Conservation (phyloP, 2,888 invertebrate species). For the Tetrapedia diversipes region DNA sequence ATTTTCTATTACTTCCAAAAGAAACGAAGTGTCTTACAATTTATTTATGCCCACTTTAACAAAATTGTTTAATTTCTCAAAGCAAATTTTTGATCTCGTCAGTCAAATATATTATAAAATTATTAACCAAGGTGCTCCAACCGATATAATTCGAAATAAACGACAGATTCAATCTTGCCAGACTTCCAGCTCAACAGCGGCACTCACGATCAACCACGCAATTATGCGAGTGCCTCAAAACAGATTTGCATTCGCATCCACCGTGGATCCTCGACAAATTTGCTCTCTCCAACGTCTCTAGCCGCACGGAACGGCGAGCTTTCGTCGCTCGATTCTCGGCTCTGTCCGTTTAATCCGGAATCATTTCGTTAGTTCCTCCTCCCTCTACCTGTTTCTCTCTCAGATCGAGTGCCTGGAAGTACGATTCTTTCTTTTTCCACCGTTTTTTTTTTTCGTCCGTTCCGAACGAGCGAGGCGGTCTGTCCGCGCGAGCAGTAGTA, state of each 20-base stretch:
- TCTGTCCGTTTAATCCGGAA: constrained; percentile 5
- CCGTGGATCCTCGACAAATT: neutral
- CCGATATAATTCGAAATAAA: neutral
- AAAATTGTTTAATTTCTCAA: too few relatives aligned
- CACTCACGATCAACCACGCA: neutral
- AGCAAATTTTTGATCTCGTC: too few relatives aligned
- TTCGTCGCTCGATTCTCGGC: neutral
- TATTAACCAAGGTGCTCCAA: too few relatives aligned
- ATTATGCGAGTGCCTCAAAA: constrained; percentile 12
- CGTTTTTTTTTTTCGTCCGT: neutral
- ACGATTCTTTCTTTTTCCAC: too few relatives aligned
- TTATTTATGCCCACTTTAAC: too few relatives aligned
- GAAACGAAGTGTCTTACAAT: too few relatives aligned
- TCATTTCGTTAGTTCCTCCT: constrained; percentile 2
- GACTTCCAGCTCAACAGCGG: neutral
- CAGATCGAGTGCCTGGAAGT: neutral
- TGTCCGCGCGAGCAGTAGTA: neutral
- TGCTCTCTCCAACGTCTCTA: neutral
- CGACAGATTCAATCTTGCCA: neutral
- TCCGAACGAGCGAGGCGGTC: neutral
- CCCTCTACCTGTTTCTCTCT: neutral
- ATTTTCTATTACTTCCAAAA: too few relatives aligned
- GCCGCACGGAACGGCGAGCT: neutral
- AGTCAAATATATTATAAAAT: too few relatives aligned
- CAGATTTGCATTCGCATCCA: constrained; percentile 21